Conservation (phyloP, 2,113 vertebrate species). For the Machaerirhynchus nigripectus region DNA sequence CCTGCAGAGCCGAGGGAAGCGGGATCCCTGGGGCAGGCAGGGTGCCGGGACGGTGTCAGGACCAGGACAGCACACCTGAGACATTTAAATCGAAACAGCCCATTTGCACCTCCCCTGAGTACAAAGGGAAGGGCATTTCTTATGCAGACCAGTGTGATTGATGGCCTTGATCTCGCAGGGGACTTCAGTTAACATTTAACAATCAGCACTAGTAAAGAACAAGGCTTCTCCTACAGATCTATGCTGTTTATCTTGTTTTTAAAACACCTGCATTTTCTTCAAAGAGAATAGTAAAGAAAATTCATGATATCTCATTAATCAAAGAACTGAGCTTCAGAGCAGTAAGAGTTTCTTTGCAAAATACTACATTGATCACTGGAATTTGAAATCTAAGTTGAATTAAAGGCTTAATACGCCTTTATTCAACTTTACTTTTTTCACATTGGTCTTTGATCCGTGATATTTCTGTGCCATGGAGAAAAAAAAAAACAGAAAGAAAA, state of each 20-base stretch:
- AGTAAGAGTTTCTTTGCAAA: background rate
- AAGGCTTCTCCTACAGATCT: background rate
- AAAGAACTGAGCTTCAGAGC: background rate
- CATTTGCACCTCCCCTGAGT: accelerated
- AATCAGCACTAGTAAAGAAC: background rate
- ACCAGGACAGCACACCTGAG: no score
- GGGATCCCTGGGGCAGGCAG: no score
- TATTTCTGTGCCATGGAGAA: background rate
- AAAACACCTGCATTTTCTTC: background rate
- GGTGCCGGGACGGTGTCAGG: background rate
- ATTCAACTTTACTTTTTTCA: background rate
- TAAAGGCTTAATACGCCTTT: background rate
- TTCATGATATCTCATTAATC: background rate
- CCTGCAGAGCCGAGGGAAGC: background rate
- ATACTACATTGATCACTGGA: background rate
- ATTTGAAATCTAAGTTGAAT: background rate
- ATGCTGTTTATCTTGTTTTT: background rate
- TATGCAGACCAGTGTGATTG: background rate
- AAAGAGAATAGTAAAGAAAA: background rate
- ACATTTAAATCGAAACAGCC: background rate
- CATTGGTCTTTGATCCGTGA: background rate
- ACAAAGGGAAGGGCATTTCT: background rate
- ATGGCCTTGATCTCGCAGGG: no score
- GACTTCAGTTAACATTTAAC: no score
- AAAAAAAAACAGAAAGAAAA: background rate